Base-by-base conservation (phyloP, 2,113 vertebrate species). In the Ciconia maguari region DNA sequence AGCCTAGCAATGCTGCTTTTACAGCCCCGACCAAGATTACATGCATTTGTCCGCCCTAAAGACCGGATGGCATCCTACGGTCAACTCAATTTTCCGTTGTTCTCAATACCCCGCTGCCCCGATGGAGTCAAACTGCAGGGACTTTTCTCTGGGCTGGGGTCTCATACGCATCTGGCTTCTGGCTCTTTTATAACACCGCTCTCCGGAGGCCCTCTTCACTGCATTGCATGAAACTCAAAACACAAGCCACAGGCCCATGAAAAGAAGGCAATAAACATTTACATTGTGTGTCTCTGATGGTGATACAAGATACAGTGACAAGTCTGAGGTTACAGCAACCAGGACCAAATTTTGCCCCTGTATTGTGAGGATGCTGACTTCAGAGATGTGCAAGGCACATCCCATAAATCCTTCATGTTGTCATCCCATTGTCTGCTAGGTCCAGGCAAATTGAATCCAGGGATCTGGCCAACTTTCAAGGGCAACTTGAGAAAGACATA, bases 1-100 rank as follows among this genome's bases (percentile, higher is more conserved):
- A 79, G 87, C 95, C 94, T 54, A 58, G 95, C 93, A 94, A 66
- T 94, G 89, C 87, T 8, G 81, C 94, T 77, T 83, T 90, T 90
- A 77, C 84, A 95, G 87, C 62, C 81, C 61, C 6, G 3, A 93
- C 81, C 22, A 16, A 55, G 78, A 83, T 89, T 70, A 41, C 55
- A 18, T 18, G 87, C 75, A 24, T 90, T 96, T 91, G 81, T 94
- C 78, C 5, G 6, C 82, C 89, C 93, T 94, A 80, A 91, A 94
- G 66, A 77, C 84, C n/a, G 78, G 95, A 94, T 95, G 95, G 91
- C 82, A 93, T 93, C 94, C 94, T 34, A 60, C 16, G 7, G 91
- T 64, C 13, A 18, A 2, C 74, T 90, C 72, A 26, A 1, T 91
- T 94, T 95, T 70, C 91, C 55, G 94, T 91, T 91, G 87, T 94